phyloP scores from a whole-genome alignment of 2,797 vertebrate genomes.

The Danio choprae region DNA sequence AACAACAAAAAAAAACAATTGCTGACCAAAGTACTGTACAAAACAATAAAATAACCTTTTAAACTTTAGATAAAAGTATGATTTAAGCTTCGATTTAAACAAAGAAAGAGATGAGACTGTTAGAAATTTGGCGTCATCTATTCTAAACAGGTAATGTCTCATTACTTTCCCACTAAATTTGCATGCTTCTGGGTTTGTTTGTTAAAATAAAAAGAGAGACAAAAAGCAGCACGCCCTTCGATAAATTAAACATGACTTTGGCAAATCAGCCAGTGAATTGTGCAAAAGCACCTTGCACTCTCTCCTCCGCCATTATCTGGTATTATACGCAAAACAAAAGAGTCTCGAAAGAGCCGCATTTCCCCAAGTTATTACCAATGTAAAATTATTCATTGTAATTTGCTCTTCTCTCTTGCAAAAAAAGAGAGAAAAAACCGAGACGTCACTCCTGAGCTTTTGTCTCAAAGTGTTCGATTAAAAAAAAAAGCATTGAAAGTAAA shows the following conservation, averaged over 20 bases:
- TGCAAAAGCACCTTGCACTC: slow-evolving; percentile 54
- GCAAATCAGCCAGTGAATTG: slow-evolving; percentile 54
- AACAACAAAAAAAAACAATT: too few species aligned
- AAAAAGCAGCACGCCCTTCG: slow-evolving; percentile 51
- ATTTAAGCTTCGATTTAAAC: too few species aligned
- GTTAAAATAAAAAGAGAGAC: slow-evolving; percentile 57
- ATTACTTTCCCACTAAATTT: not conserved
- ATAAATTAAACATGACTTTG: slow-evolving; percentile 55
- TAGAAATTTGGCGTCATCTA: not conserved
- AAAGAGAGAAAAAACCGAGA: not conserved
- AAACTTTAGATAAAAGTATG: too few species aligned
- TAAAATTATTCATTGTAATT: slow-evolving; percentile 63
- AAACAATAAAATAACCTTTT: too few species aligned
- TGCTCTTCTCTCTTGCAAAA: slow-evolving; percentile 20
- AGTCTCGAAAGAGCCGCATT: slow-evolving; percentile 46
- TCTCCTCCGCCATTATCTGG: slow-evolving; percentile 47
- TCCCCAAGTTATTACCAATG: slow-evolving; percentile 58
- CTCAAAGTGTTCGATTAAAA: slow-evolving; percentile 58
- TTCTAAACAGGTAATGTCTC: not conserved
- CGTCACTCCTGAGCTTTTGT: slow-evolving; percentile 17
- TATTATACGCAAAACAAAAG: slow-evolving; percentile 59
- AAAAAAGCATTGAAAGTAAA: slow-evolving; percentile 52
- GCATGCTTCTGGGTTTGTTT: not conserved
- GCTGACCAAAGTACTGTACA: too few species aligned
- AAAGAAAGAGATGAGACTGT: too few species aligned